Base-by-base conservation (phyloP, 2,797 vertebrate species). In the Coregonus ussuriensis region DNA sequence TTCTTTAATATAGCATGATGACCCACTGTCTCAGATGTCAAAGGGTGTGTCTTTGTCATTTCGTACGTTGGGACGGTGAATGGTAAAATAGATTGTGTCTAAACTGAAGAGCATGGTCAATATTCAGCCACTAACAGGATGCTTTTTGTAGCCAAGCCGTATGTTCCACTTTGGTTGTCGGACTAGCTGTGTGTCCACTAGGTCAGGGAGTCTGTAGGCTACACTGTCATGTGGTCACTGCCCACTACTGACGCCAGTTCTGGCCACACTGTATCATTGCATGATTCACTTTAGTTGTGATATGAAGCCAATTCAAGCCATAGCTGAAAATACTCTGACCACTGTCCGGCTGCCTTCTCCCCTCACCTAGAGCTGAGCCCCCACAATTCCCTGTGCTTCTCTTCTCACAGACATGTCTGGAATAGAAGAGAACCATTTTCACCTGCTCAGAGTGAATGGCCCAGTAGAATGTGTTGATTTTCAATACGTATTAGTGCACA, bases 271-370 rank as follows among this genome's bases (percentile, higher is more conserved):
- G 81, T 78, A 84, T 79, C 85, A 41, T 77, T 84, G 90, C 91
- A 90, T 84, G 92, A 93, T 83, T 92, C 91, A 91, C 77, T 82
- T 77, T 82, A 80, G 84, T 82, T 73, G 81, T 85, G 85, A 92
- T 84, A 85, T 71, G 84, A 74, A 62, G 91, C 59, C 59, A 63
- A 25, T 63, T 25, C 29, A 62, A 91, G 90, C 89, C 90, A 88
- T 89, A 88, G 85, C 81, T 85, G 81, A 89, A 90, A 91, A 89
- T 87, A 89, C 3, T 31, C 80, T 82, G 82, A 84, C 82, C 83
- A 31, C 56, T 51, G 62, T 80, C 79, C 72, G 72, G 72, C 81
- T 66, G 77, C 66, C 33, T 15, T 15, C 31, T 79, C 54, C 62
- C 7, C 21, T 51, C 59, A 51, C 76, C 54, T 37, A 31, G 11